Conservation (phyloP, 1,140 invertebrate genomes). For the Dryas iulia region DNA sequence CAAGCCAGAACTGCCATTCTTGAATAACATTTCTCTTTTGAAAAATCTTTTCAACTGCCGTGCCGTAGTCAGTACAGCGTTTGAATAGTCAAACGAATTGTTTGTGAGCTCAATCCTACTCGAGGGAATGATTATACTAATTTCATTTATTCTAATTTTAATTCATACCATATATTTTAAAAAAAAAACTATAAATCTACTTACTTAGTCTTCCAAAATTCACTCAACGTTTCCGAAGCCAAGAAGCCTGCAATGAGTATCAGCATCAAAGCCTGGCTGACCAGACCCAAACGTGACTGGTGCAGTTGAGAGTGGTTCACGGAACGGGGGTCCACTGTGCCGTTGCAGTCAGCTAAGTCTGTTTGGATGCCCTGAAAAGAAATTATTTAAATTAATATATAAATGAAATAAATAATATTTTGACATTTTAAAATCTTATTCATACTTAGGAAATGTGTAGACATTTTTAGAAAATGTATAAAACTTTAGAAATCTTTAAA, state of each 20-base stretch:
- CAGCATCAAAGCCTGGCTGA: slow-evolving; percentile 92
- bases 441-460: no score
- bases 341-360: slow-evolving; percentile 51
- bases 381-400: not conserved
- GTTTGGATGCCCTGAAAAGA: slow-evolving; percentile 57
- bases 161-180: not conserved
- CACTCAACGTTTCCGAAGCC: slow-evolving; percentile 92
- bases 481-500: no score
- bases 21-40: no score
- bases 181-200: slow-evolving; percentile 19
- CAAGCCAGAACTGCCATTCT: no score
- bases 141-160: not conserved
- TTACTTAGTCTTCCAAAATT: slow-evolving; percentile 92
- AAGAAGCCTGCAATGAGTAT: slow-evolving; percentile 93
- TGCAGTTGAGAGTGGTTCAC: slow-evolving; percentile 94
- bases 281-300: slow-evolving; percentile 92
- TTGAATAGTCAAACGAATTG: no score
- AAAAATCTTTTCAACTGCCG: no score
- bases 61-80: no score
- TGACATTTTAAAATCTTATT: no score
- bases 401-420: not conserved
- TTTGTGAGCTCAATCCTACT: no score
- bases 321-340: slow-evolving; percentile 72
- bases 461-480: no score
- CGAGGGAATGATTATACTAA: no score